Base-by-base conservation (phyloP, 2,797 vertebrate species). In the Pipistrellus kuhlii region DNA sequence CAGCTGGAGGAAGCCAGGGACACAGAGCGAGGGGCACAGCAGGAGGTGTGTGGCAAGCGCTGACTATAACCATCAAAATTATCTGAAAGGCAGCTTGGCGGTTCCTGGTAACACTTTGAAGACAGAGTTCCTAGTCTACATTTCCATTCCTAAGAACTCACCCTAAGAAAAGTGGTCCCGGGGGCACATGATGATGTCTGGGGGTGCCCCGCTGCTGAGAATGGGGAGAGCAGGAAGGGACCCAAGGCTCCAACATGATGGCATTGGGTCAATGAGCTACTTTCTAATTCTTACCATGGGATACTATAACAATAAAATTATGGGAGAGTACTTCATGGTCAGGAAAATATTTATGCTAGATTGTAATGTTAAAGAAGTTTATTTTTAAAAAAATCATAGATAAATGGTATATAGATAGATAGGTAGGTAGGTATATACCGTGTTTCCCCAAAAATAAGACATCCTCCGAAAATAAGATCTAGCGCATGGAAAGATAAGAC, bases 31-130 rank as follows among this genome's bases (percentile, higher is more conserved):
- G 15, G 13, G 21, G 1, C 32, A 41, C 32, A 53, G 46, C 14
- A 46, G 59, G 2, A 8, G 44, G 30, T 4, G 2, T 11, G 71
- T 9, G 53, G 11, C 14, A 2, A 0, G 12, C 12, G 1, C 5
- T 0, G 6, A 20, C 15, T 20, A 0, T 21, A 51, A 30, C 23
- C 5, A 73, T 27, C 23, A 8, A 46, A 73, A 35, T 17, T 18
- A 7, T 12, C 30, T 27, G n/a, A 32, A 21, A 53, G 48, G 35
- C 10, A 59, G 38, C 11, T 12, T 5, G 38, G 23, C 12, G 18
- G 25, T 3, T 71, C 25, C 32, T 59, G 44, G 41, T 4, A 6
- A 11, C 15, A 11, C 9, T 23, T 44, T 1, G 32, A 85, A 88
- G 78, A 30, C 4, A 30, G 3, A 10, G 12, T 30, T 53, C 30